Percentiles rank a stretch among this genome's conserved stretches.
Conservation (phyloP, 2,113 vertebrate species). For the Plecotus auritus region DNA sequence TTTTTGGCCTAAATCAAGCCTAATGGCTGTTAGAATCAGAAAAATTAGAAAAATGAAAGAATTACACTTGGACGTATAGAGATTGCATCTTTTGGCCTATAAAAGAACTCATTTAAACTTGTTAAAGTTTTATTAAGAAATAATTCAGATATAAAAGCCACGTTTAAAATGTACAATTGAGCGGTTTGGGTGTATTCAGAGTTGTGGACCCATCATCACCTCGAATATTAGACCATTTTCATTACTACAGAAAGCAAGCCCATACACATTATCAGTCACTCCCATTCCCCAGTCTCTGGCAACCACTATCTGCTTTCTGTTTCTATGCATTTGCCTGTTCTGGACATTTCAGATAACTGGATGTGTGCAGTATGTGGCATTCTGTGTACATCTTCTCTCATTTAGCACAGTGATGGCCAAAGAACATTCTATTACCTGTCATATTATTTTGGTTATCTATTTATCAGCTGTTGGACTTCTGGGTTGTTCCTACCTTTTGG, state of each 20-base stretch:
- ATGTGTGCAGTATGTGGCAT: not conserved
- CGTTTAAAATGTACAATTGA: not conserved
- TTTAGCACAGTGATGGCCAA: not conserved
- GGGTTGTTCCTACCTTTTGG: not conserved
- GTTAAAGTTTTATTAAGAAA: not conserved
- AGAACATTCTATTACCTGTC: not conserved
- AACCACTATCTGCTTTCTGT: not conserved
- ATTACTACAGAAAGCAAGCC: not conserved
- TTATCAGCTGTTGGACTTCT: not conserved
- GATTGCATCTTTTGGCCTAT: not conserved
- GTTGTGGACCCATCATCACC: not conserved
- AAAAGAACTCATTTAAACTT: not conserved
- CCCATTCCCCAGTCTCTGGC: too few species aligned
- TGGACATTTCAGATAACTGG: not conserved
- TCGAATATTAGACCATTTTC: not conserved
- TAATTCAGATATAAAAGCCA: not conserved
- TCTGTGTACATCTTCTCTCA: not conserved
- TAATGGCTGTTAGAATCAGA: not conserved
- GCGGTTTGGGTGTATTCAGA: not conserved
- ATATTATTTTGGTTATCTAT: not conserved
- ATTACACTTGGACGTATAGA: not conserved
- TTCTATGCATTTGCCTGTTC: not conserved
- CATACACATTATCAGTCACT: not conserved
- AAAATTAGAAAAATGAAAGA: conserved; percentile 18
- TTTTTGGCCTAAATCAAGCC: not conserved